Percentiles rank a stretch among this genome's conserved stretches.
These are phyloP conservation scores for Alviniconcha strummeri DNA, from an alignment of 2,888 invertebrate genomes.

Conservation along the genomic window DNA sequence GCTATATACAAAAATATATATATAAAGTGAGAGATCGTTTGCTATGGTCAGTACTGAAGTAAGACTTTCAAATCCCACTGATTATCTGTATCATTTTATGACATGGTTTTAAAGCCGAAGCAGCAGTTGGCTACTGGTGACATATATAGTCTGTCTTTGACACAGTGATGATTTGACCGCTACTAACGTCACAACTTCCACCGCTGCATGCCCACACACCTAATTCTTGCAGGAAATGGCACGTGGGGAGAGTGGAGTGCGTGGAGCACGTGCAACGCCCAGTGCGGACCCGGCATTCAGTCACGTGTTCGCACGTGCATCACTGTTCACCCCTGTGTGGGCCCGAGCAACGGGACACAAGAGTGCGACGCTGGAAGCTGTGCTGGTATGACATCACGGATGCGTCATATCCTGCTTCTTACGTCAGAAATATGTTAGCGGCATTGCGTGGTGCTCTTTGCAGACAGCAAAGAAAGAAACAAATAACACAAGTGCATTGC, in stretches of 20 bases:
- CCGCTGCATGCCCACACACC: conserved; percentile 1
- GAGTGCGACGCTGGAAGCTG: conserved; percentile 57
- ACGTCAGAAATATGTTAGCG: not conserved
- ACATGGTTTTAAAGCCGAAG: no score
- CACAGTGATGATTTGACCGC: no score
- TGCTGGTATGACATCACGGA: conserved; percentile 52
- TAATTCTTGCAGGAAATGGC: conserved; percentile 32
- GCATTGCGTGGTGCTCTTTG: not conserved
- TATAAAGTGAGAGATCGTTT: no score
- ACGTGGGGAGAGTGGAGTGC: conserved; percentile 35
- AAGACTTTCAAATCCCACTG: no score
- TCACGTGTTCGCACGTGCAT: conserved; percentile 34
- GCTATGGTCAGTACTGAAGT: no score
- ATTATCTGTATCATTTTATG: no score
- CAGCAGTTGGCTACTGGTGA: no score
- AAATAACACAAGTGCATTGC: not conserved
- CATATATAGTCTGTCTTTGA: no score
- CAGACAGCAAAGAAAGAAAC: not conserved
- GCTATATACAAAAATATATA: no score
- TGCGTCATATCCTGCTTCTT: conserved; percentile 12
- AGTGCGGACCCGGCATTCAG: conserved; percentile 37
- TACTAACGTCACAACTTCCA: conserved; percentile 12
- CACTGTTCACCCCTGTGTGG: conserved; percentile 55
- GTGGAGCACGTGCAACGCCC: conserved; percentile 35
- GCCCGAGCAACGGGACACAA: conserved; percentile 58